A percentile compares a stretch with the other conserved stretches of the same genome.
Conservation (phyloP, 1,140 invertebrate species). For the Drosophila nigrodunni region DNA sequence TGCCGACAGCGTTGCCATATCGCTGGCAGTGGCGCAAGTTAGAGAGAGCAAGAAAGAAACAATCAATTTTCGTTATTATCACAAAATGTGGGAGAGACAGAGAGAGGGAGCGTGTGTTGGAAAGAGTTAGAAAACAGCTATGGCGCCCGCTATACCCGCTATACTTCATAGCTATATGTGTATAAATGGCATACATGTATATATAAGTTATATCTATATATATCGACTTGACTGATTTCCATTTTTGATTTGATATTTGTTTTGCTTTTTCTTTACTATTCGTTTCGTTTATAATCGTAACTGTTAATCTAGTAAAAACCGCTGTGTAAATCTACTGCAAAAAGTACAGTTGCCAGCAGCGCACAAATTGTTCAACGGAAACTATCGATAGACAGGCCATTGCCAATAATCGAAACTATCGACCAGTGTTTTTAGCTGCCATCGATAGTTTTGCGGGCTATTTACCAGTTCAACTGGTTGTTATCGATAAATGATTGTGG, state of each 20-base stretch:
- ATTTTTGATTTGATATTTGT: slow-evolving; percentile 38
- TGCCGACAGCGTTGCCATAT: background rate
- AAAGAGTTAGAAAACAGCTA: slow-evolving; percentile 12
- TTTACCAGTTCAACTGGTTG: background rate
- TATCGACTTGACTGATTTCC: slow-evolving; percentile 23
- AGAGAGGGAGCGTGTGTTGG: background rate
- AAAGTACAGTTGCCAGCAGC: slow-evolving; percentile 28
- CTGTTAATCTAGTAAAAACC: slow-evolving; percentile 47
- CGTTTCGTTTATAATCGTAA: slow-evolving; percentile 32
- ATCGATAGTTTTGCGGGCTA: slow-evolving; percentile 2
- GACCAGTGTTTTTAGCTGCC: background rate
- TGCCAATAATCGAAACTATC: background rate
- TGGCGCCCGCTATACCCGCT: slow-evolving; percentile 22
- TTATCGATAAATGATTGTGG: background rate
- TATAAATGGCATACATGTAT: slow-evolving; percentile 25
- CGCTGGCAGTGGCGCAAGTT: background rate
- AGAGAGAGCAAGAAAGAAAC: background rate
- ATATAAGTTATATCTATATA: slow-evolving; percentile 19
- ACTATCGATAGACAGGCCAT: background rate
- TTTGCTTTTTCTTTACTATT: background rate
- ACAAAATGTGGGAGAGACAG: background rate
- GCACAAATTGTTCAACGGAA: background rate
- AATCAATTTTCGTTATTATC: too few species aligned
- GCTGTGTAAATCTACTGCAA: slow-evolving; percentile 31
- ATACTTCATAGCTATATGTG: slow-evolving; percentile 30